Conservation (phyloP, 35 echinoderm and acorn worm genomes). For the Heliocidaris erythrogramma region DNA sequence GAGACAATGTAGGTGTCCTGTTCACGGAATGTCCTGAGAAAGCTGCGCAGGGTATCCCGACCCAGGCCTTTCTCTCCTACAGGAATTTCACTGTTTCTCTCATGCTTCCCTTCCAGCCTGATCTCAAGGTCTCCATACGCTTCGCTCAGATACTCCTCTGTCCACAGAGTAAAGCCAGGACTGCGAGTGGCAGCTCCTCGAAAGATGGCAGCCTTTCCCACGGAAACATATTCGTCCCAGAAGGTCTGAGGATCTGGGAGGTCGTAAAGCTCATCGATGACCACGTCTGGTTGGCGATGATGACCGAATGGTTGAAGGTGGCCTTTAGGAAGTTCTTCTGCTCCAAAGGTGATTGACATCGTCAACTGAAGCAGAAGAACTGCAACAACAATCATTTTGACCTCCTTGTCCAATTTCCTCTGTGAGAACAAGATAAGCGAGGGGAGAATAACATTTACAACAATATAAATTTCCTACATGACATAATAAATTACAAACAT, state of each 20-base stretch:
- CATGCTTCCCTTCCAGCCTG: slow-evolving; percentile 76
- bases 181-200: slow-evolving; percentile 52
- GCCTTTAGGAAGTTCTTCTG: slow-evolving; percentile 51
- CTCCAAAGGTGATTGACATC: background rate
- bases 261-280: slow-evolving; percentile 54
- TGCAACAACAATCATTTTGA: background rate
- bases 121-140: slow-evolving; percentile 62
- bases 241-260: slow-evolving; percentile 70
- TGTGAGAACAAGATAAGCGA: background rate
- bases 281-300: slow-evolving; percentile 76
- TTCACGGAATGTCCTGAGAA: slow-evolving; percentile 49
- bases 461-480: too few species aligned
- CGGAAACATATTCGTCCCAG: slow-evolving; percentile 73
- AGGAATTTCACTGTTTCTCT: slow-evolving; percentile 61
- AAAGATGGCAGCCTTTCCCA: slow-evolving; percentile 48
- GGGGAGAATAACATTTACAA: too few species aligned
- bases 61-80: slow-evolving; percentile 69
- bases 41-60: slow-evolving; percentile 65
- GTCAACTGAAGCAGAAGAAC: background rate
- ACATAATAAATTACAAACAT: too few species aligned
- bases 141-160: slow-evolving; percentile 50
- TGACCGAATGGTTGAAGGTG: slow-evolving; percentile 67
- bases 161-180: slow-evolving; percentile 60
- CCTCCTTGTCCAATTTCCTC: background rate
- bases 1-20: slow-evolving; percentile 70